Percentiles rank a stretch among this genome's conserved stretches.
These are phyloP conservation scores for Onchidella celtica DNA, from an alignment of 2,888 invertebrate genomes.

Conservation along the genomic window DNA sequence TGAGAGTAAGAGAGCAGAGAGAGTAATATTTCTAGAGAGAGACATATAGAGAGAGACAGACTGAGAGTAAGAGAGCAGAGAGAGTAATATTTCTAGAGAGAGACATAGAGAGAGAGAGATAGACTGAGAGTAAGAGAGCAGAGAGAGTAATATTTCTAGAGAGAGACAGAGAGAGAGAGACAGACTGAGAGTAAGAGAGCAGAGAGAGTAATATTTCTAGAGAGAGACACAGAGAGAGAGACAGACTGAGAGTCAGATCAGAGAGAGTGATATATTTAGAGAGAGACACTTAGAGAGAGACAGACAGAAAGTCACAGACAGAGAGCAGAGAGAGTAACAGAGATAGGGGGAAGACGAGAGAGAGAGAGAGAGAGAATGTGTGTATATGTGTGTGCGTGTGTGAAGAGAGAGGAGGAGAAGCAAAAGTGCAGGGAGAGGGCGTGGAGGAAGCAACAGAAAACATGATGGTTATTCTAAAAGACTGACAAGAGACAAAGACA, in stretches of 20 bases:
- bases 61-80: background rate
- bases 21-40: no score
- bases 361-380: background rate
- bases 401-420: no score
- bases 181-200: background rate
- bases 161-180: background rate
- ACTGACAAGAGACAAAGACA: no score
- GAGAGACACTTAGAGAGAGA: background rate
- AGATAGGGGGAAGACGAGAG: background rate
- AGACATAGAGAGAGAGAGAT: background rate
- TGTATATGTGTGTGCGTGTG: no score
- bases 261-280: background rate
- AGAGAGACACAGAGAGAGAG: background rate
- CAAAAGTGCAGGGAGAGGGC: no score
- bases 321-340: background rate
- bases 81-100: background rate
- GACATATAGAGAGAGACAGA: no score
- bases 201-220: background rate
- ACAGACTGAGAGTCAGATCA: background rate
- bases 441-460: no score
- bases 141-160: no score
- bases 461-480: no score
- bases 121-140: no score
- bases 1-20: background rate
- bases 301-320: background rate